A percentile compares a stretch with the other conserved stretches of the same genome.
Conservation (phyloP, 1,140 invertebrate species). For the Eriosoma lanigerum region DNA sequence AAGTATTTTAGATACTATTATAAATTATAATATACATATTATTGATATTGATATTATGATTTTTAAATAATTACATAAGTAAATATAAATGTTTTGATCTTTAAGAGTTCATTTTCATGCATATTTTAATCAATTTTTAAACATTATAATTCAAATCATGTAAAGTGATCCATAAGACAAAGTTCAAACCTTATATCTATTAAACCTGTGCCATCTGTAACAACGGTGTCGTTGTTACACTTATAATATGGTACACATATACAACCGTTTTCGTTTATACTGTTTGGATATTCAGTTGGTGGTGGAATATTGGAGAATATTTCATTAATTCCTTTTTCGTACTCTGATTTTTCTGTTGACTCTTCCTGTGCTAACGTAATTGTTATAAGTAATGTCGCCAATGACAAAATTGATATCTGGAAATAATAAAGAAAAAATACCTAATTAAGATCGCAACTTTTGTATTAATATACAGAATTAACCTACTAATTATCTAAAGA, state of each 20-base stretch:
- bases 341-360: not conserved
- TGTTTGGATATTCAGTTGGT: not conserved
- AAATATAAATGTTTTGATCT: too few species aligned
- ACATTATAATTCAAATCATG: too few species aligned
- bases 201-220: slow-evolving; percentile 14
- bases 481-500: too few species aligned
- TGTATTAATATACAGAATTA: too few species aligned
- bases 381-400: not conserved
- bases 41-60: too few species aligned
- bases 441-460: too few species aligned
- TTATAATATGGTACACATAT: slow-evolving; percentile 21
- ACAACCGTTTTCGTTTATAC: not conserved
- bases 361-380: not conserved
- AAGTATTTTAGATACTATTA: too few species aligned
- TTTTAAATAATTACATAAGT: too few species aligned
- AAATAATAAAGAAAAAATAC: not conserved
- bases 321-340: not conserved
- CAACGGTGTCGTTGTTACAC: not conserved
- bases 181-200: slow-evolving; percentile 42
- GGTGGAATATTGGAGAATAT: not conserved
- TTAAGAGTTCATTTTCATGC: too few species aligned
- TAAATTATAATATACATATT: too few species aligned
- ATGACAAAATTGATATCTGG: not conserved
- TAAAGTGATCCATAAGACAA: too few species aligned
- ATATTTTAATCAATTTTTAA: too few species aligned